phyloP scores from a whole-genome alignment of 2,797 vertebrate genomes.

The Cheirogaleus major region DNA sequence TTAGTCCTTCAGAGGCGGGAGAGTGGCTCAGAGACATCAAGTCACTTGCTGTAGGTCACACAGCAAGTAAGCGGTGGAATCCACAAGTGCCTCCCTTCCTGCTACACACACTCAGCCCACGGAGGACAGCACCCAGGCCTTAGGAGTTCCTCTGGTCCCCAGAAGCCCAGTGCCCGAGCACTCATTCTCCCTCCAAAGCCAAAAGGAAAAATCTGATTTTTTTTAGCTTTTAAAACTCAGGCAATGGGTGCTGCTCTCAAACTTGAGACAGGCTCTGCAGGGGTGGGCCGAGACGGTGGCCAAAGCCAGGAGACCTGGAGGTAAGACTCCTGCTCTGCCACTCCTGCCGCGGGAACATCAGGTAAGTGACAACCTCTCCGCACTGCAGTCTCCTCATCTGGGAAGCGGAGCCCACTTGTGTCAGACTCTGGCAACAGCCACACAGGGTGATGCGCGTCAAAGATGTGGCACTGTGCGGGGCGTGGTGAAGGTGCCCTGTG shows the following conservation, averaged over 20 bases:
- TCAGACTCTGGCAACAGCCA: neutral
- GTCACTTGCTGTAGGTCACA: neutral
- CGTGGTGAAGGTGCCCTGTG: accelerated
- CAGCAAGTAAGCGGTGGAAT: neutral
- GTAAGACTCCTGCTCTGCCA: too few relatives aligned
- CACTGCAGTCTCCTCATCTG: neutral
- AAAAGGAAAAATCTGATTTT: neutral
- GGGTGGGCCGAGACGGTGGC: too few relatives aligned
- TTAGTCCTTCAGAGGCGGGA: neutral
- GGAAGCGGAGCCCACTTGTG: neutral
- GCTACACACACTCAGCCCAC: accelerated
- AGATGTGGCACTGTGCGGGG: accelerated
- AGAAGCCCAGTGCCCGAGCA: neutral
- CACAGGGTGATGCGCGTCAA: neutral
- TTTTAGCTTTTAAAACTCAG: neutral
- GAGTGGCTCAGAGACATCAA: neutral
- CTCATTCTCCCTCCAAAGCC: neutral
- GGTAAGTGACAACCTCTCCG: neutral
- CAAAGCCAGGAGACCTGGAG: neutral
- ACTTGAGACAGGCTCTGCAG: neutral
- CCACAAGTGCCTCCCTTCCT: neutral
- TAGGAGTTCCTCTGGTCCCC: neutral
- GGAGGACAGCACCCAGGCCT: neutral
- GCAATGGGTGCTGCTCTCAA: neutral
- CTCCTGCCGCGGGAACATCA: neutral